Base-by-base conservation (phyloP, 2,113 vertebrate species). In the Cebus imitator region DNA sequence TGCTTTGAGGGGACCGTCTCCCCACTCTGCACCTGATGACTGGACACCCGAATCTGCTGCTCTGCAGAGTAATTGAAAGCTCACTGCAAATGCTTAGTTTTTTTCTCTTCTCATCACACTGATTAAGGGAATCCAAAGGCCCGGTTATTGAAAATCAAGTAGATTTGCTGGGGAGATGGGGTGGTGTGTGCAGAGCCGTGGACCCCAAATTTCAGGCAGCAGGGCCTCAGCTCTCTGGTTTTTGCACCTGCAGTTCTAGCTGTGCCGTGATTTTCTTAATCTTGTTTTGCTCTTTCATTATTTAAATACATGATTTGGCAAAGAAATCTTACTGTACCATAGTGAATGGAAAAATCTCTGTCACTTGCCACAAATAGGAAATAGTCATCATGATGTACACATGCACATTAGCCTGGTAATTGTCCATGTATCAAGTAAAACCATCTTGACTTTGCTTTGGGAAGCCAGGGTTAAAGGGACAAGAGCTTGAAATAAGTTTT, bases 261-360 rank as follows among this genome's bases (percentile, higher is more conserved):
- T 27, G 61, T 9, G 40, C 85, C 32, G 11, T n/a, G 50, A 17
- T 40, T 89, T 43, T 50, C 70, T 79, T 40, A n/a, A 37, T 14
- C 50, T 21, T 45, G 79, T 17, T 91, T 90, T 73, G n/a, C 55
- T 84, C 80, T 72, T 25, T 50, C 21, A 8, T 80, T 40, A 45
- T 90, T 82, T 90, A 90, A 70, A 79, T 23, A 11, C 30, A 14
- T 70, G 37, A 80, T 66, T 61, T 79, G 90, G 64, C 83, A 68
- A 48, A 80, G 70, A 84, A 79, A 72, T n/a, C 76, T 61, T 8
- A 45, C 25, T 20, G 82, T 13, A 3, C n/a, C 68, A 27, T 1
- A 32, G 80, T 20, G 52, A 48, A 55, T 61, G 90, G 92, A 64
- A 93, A 95, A 84, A 25, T 73, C 90, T 43, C 27, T 35, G 58